Base-by-base conservation (phyloP, 1,140 invertebrate species). In the Galleria mellonella region DNA sequence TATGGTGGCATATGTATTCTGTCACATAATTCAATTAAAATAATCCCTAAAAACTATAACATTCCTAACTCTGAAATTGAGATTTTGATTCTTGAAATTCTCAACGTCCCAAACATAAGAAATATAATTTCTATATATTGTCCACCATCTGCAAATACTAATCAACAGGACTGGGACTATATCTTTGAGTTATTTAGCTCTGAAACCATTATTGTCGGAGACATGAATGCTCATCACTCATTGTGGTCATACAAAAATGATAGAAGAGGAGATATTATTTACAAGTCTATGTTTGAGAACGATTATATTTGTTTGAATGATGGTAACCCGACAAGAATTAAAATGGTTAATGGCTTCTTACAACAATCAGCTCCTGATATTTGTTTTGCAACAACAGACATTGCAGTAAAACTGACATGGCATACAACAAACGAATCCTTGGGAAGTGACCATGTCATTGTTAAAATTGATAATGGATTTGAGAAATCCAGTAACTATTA, bases 201-300 rank as follows among this genome's bases (percentile, higher is more conserved):
- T 6, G 17, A 6, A 23, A 23, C 17, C 2, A 45, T 13, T 40
- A 2, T 7, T 55, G 47, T 35, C 1, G 47, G 53, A n/a, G 47
- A 55, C 27, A 46, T 55, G 9, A 56, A 56, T 27, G 54, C 9
- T 4, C 54, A 56, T 13, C 53, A 55, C n/a, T 42, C 33, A 0
- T 49, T 33, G 13, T 55, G 52, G 52, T 55, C 46, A 0, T 30
- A 32, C 23, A 55, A 44, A 36, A 38, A 13, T 4, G 38, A 55
- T 10, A 29, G 33, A 8, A 37, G 52, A 38, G 52, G 46, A 10
- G 29, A n/a, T n/a, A 32, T 42, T 12, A 15, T 55, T 1, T 40
- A 35, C 17, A 38, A 49, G 6, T 17, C 42, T 2, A 5, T 38
- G 0, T 12, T 49, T 1, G 52, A 55, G 15, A 13, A 49, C 15